phyloP scores from a whole-genome alignment of 2,888 invertebrate genomes.

The Altica lythri region DNA sequence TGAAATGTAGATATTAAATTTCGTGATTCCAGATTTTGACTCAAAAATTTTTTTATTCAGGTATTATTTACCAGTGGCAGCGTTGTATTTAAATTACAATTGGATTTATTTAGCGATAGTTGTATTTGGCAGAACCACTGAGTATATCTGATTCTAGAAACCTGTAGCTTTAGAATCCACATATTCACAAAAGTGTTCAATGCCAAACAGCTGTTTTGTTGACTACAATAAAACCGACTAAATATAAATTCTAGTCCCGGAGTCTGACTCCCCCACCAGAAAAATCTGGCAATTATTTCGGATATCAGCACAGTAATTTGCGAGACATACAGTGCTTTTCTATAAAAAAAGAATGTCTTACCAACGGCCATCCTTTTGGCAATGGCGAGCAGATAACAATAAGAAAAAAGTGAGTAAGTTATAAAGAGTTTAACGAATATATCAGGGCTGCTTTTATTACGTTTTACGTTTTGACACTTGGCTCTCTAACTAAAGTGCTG shows the following conservation, averaged over 20 bases:
- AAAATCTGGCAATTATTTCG: conserved; percentile 48
- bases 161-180: conserved; percentile 19
- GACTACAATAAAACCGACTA: conserved; percentile 50
- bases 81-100: no score
- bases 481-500: conserved; percentile 7
- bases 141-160: conserved; percentile 17
- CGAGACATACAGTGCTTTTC: conserved; percentile 45
- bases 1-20: no score
- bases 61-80: no score
- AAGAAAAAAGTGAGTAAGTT: conserved; percentile 57
- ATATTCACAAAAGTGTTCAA: conserved; percentile 29
- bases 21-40: no score
- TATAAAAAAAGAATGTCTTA: conserved; percentile 60
- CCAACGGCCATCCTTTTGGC: conserved; percentile 69
- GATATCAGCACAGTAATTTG: conserved; percentile 45
- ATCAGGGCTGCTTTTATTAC: background rate
- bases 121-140: no score
- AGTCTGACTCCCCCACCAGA: conserved; percentile 49
- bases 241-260: conserved; percentile 53
- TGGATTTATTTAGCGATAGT: no score
- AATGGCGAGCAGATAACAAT: conserved; percentile 52
- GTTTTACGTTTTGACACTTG: conserved; percentile 20
- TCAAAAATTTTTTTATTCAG: no score
- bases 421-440: background rate
- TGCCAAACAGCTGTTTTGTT: conserved; percentile 48